phyloP scores from a whole-genome alignment of 2,888 invertebrate species.

The Parnassius apollo region DNA sequence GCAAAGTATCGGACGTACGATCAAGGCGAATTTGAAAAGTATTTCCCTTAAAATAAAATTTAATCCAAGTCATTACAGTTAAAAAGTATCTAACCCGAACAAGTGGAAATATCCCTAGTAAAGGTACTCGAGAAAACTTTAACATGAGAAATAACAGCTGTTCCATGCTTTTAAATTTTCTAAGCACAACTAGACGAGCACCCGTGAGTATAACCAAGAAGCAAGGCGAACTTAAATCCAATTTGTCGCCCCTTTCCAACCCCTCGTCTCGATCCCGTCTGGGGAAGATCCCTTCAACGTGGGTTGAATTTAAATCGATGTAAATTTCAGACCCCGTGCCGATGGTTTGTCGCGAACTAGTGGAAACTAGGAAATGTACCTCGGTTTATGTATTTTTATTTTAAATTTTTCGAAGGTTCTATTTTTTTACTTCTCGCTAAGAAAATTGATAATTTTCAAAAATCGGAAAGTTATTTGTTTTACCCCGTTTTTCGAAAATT shows the following conservation, averaged over 20 bases:
- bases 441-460: too few relatives aligned
- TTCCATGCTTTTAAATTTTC: neutral
- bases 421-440: too few relatives aligned
- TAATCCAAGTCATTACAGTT: too few relatives aligned
- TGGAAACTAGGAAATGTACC: too few relatives aligned
- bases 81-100: too few relatives aligned
- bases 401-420: too few relatives aligned
- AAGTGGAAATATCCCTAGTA: neutral
- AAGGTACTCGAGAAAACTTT: neutral
- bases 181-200: neutral
- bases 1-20: too few relatives aligned
- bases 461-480: too few relatives aligned
- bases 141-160: neutral
- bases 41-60: too few relatives aligned
- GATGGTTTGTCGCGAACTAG: slow-evolving; percentile 4
- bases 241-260: slow-evolving; percentile 36
- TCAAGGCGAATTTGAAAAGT: too few relatives aligned
- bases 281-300: slow-evolving; percentile 22
- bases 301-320: slow-evolving; percentile 32
- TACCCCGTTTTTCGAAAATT: too few relatives aligned
- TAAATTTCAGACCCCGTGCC: slow-evolving; percentile 26
- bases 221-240: slow-evolving; percentile 35
- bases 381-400: too few relatives aligned
- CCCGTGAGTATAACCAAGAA: neutral
- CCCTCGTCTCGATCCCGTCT: slow-evolving; percentile 22